phyloP scores from a whole-genome alignment of 2,888 invertebrate genomes.

The Linyphia triangularis region DNA sequence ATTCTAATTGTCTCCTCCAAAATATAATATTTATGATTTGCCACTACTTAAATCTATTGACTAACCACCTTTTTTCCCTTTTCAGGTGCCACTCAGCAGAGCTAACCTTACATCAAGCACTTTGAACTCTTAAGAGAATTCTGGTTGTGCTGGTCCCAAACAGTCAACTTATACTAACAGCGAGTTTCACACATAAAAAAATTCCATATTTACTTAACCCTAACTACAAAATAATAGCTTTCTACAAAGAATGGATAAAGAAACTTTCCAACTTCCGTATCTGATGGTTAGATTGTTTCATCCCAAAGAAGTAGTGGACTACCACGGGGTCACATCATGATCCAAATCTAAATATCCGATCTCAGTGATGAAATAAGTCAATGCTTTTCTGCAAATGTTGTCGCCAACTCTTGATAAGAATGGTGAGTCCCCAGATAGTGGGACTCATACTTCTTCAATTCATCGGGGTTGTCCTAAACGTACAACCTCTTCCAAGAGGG shows the following conservation, averaged over 20 bases:
- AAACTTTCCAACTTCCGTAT: background rate
- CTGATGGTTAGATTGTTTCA: background rate
- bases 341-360: background rate
- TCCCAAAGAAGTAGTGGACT: background rate
- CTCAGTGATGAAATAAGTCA: slow-evolving; percentile 44
- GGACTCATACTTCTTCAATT: slow-evolving; percentile 57
- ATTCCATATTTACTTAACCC: too few relatives aligned
- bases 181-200: too few relatives aligned
- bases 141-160: too few relatives aligned
- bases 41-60: too few relatives aligned
- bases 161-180: too few relatives aligned
- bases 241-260: background rate
- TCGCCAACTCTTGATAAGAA: slow-evolving; percentile 48
- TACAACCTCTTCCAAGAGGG: background rate
- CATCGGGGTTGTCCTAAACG: slow-evolving; percentile 6
- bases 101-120: too few relatives aligned
- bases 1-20: too few relatives aligned
- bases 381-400: slow-evolving; percentile 69
- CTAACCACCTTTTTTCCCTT: too few relatives aligned
- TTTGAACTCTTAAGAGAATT: too few relatives aligned
- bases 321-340: background rate
- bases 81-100: too few relatives aligned
- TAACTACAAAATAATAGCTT: too few relatives aligned
- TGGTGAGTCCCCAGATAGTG: slow-evolving; percentile 66
- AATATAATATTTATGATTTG: too few relatives aligned